These are phyloP conservation scores for Polydrusus tereticollis DNA, from an alignment of 2,888 invertebrate genomes.

Conservation along the genomic window DNA sequence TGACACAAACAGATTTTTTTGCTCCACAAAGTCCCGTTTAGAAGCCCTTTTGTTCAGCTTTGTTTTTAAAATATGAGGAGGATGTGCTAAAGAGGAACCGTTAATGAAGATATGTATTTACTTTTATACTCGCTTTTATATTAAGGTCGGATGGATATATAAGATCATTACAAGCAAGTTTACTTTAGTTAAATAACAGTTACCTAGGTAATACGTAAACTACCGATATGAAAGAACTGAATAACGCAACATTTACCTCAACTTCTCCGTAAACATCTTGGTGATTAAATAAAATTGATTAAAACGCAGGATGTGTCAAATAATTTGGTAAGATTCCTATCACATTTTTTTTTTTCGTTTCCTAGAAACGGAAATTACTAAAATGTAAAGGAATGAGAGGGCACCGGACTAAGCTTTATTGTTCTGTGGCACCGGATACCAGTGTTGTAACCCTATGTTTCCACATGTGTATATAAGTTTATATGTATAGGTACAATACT, in stretches of 20 bases:
- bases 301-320: slow-evolving; percentile 8
- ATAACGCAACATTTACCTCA: neutral
- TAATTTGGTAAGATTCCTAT: slow-evolving; percentile 3
- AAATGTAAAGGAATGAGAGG: neutral
- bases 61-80: neutral
- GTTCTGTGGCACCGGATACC: too few species aligned
- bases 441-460: neutral
- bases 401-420: too few species aligned
- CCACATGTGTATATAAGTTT: too few species aligned
- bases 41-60: neutral
- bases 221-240: too few species aligned
- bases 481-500: too few species aligned
- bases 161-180: too few species aligned
- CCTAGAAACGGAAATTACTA: slow-evolving; percentile 6
- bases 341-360: neutral
- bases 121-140: too few species aligned
- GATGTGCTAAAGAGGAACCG: neutral
- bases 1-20: neutral
- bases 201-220: too few species aligned
- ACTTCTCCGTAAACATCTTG: neutral
- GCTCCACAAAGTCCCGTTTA: neutral
- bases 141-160: too few species aligned
- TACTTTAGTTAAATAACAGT: too few species aligned
- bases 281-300: slow-evolving; percentile 2
- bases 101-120: neutral